A percentile compares a stretch with the other conserved stretches of the same genome.
These are phyloP conservation scores for Fundulus diaphanus DNA, from an alignment of 2,797 vertebrate genomes.

Conservation along the genomic window DNA sequence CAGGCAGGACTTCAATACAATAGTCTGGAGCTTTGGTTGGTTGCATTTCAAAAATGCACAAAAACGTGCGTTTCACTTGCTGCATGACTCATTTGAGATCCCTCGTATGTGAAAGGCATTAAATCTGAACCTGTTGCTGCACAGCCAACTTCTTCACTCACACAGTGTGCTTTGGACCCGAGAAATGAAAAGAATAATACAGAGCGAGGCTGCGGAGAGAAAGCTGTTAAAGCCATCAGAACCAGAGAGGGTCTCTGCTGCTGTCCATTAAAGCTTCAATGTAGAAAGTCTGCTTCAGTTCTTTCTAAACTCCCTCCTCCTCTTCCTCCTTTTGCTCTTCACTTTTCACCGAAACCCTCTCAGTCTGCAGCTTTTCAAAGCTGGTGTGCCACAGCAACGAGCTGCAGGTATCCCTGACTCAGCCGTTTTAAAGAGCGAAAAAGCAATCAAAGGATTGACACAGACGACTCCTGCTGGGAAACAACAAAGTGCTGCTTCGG, in stretches of 20 bases:
- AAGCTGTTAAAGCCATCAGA: slow-evolving; percentile 65
- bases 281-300: slow-evolving; percentile 36
- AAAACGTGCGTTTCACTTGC: neutral
- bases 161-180: slow-evolving; percentile 19
- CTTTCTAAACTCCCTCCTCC: slow-evolving; percentile 11
- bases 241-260: slow-evolving; percentile 58
- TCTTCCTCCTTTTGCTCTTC: neutral
- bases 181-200: slow-evolving; percentile 42
- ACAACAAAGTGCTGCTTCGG: slow-evolving; percentile 36
- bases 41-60: neutral
- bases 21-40: neutral
- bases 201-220: slow-evolving; percentile 44
- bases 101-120: slow-evolving; percentile 36
- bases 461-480: slow-evolving; percentile 11
- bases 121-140: slow-evolving; percentile 49
- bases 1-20: slow-evolving; percentile 22
- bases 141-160: neutral
- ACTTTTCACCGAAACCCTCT: slow-evolving; percentile 17
- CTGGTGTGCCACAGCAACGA: slow-evolving; percentile 40
- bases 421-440: slow-evolving; percentile 40
- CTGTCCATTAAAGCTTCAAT: slow-evolving; percentile 64
- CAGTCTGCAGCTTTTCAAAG: slow-evolving; percentile 28
- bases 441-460: slow-evolving; percentile 39
- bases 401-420: slow-evolving; percentile 59
- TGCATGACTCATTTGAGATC: slow-evolving; percentile 5